A percentile compares a stretch with the other conserved stretches of the same genome.
Evolutionary conservation across 1,140 invertebrate species (phyloP).

Genomic region (Brachionus manjavacas): DNA sequence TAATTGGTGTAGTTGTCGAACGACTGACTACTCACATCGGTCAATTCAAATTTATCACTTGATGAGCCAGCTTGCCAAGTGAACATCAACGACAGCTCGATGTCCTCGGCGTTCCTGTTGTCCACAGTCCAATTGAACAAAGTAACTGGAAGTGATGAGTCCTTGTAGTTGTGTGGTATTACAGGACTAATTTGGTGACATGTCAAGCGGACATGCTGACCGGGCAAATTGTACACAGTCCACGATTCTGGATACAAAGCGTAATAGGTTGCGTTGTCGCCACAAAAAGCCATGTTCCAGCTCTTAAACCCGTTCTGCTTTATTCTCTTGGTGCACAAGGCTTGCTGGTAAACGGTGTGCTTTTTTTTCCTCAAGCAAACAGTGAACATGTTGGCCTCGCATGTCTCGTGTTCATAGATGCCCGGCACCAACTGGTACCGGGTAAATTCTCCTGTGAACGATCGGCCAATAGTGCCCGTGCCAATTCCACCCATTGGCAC

Average conservation of each 20-base stretch:
- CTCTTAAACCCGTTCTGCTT: conserved; percentile 62
- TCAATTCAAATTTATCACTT: conserved; percentile 29
- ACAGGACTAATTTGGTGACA: conserved; percentile 84
- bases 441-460: conserved; percentile 86
- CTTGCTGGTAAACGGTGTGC: conserved; percentile 76
- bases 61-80: conserved; percentile 68
- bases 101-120: conserved; percentile 67
- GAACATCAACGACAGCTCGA: conserved; percentile 76
- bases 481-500: conserved; percentile 71
- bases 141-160: conserved; percentile 75
- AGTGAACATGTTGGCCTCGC: conserved; percentile 54
- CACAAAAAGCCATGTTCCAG: conserved; percentile 68
- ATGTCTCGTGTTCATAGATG: conserved; percentile 30
- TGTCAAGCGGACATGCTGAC: conserved; percentile 69
- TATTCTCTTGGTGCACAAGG: conserved; percentile 65
- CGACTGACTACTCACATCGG: conserved; percentile 47
- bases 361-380: conserved; percentile 58
- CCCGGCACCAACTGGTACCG: conserved; percentile 78
- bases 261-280: conserved; percentile 70
- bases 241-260: conserved; percentile 82
- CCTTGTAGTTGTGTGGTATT: conserved; percentile 70
- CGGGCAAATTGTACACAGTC: conserved; percentile 78
- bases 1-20: conserved; percentile 61
- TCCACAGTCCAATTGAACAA: conserved; percentile 80
- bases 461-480: conserved; percentile 78